These are phyloP conservation scores for Melanargia galathea DNA, from an alignment of 2,888 invertebrate species.

Conservation along the genomic window DNA sequence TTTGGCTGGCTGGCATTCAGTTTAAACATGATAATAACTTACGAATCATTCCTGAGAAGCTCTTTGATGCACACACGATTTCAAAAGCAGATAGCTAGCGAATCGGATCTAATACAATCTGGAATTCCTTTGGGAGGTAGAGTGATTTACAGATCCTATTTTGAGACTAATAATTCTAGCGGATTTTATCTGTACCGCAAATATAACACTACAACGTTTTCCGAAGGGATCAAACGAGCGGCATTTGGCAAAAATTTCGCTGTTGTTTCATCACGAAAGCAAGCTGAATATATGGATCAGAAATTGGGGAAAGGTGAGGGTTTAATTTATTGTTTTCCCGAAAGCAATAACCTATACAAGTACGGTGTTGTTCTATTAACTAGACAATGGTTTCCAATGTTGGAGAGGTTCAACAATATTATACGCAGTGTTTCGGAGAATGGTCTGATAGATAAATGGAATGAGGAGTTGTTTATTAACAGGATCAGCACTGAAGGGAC, in stretches of 20 bases:
- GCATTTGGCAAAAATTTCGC: constrained; percentile 71
- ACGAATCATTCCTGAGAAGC: constrained; percentile 77
- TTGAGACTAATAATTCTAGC: constrained; percentile 74
- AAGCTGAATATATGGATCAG: constrained; percentile 73
- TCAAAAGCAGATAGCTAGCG: constrained; percentile 76
- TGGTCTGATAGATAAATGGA: constrained; percentile 78
- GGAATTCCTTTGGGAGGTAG: constrained; percentile 73
- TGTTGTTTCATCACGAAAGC: constrained; percentile 70
- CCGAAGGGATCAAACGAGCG: constrained; percentile 66
- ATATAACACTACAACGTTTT: constrained; percentile 70
- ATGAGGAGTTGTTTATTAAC: constrained; percentile 67
- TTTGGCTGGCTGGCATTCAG: constrained; percentile 76
- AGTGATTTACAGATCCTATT: constrained; percentile 76
- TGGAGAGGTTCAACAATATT: constrained; percentile 69
- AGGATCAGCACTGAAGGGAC: constrained; percentile 51
- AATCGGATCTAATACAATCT: constrained; percentile 71
- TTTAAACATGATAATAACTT: constrained; percentile 76
- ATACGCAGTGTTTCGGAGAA: constrained; percentile 76
- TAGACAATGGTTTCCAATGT: constrained; percentile 74
- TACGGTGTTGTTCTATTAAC: constrained; percentile 74
- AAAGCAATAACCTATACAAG: constrained; percentile 73
- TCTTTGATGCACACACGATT: constrained; percentile 79
- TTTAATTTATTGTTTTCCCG: constrained; percentile 73
- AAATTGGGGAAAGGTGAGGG: constrained; percentile 68
- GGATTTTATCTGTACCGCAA: constrained; percentile 76